Percentiles rank a stretch among this genome's conserved stretches.
phyloP scores from a whole-genome alignment of 1,140 invertebrate genomes.

The Drosophila aff. region DNA sequence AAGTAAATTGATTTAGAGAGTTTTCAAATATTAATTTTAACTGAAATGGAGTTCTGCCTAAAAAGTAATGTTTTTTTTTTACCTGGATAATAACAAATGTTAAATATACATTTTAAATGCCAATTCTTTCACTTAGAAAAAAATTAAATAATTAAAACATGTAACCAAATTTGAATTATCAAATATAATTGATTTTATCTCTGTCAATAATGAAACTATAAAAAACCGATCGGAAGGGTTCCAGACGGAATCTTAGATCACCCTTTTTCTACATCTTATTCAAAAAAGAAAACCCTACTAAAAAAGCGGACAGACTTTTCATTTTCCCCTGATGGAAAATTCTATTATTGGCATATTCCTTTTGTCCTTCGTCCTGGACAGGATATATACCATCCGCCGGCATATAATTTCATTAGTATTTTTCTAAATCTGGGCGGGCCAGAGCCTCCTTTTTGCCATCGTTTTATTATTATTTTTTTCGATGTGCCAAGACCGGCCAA shows the following conservation, averaged over 20 bases:
- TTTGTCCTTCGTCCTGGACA: slow-evolving; percentile 50
- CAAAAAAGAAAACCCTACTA: too few species aligned
- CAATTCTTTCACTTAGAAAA: too few species aligned
- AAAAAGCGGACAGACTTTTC: slow-evolving; percentile 19
- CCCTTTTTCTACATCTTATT: not conserved
- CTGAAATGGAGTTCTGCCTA: too few species aligned
- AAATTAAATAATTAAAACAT: too few species aligned
- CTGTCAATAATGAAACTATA: not conserved
- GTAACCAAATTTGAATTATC: too few species aligned
- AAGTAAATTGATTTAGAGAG: too few species aligned
- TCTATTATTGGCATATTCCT: slow-evolving; percentile 69
- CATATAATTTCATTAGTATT: slow-evolving; percentile 77
- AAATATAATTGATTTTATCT: not conserved
- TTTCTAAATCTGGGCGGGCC: slow-evolving; percentile 71
- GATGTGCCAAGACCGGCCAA: slow-evolving; percentile 46
- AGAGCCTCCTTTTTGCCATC: slow-evolving; percentile 30
- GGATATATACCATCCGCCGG: slow-evolving; percentile 67
- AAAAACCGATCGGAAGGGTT: slow-evolving; percentile 15
- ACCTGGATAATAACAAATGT: too few species aligned
- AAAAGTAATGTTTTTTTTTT: too few species aligned
- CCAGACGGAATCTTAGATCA: slow-evolving; percentile 17
- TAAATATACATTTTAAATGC: too few species aligned
- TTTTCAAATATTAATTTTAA: too few species aligned
- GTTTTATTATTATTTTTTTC: slow-evolving; percentile 7
- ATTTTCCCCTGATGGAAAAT: slow-evolving; percentile 62